Conservation (phyloP, 1,140 invertebrate genomes). For the Sinella curviseta region DNA sequence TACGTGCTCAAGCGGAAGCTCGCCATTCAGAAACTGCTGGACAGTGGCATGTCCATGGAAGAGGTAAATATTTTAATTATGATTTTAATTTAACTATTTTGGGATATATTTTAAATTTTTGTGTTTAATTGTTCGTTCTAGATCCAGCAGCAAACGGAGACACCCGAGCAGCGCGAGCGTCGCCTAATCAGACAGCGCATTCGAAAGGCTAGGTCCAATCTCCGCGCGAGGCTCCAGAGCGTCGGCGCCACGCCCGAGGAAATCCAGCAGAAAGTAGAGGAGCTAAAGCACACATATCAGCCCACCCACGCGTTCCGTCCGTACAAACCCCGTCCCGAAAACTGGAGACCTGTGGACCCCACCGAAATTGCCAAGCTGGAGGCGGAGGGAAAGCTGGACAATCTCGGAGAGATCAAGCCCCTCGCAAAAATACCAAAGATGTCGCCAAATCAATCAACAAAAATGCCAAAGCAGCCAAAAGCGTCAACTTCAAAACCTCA, state of each 20-base stretch:
- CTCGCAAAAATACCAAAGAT: no score
- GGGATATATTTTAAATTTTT: background rate
- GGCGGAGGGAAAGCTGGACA: no score
- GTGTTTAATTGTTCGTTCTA: background rate
- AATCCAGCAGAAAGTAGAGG: background rate
- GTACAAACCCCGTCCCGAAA: background rate
- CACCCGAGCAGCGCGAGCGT: background rate
- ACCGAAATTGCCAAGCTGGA: background rate
- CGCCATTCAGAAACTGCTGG: background rate
- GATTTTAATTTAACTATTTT: no score
- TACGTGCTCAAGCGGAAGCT: background rate
- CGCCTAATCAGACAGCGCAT: background rate
- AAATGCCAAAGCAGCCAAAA: no score
- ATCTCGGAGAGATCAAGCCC: no score
- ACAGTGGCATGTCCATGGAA: slow-evolving; percentile 8
- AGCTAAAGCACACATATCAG: background rate
- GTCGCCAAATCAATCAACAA: no score
- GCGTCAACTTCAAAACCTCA: no score
- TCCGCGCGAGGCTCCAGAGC: background rate
- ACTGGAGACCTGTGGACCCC: background rate
- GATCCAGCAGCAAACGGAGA: background rate
- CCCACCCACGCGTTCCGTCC: background rate
- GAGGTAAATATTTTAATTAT: no score
- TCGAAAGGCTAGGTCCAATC: background rate
- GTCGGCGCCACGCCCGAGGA: background rate